These are phyloP conservation scores for Parauchenoglanis punctatus DNA, from an alignment of 2,797 vertebrate genomes.

Conservation along the genomic window DNA sequence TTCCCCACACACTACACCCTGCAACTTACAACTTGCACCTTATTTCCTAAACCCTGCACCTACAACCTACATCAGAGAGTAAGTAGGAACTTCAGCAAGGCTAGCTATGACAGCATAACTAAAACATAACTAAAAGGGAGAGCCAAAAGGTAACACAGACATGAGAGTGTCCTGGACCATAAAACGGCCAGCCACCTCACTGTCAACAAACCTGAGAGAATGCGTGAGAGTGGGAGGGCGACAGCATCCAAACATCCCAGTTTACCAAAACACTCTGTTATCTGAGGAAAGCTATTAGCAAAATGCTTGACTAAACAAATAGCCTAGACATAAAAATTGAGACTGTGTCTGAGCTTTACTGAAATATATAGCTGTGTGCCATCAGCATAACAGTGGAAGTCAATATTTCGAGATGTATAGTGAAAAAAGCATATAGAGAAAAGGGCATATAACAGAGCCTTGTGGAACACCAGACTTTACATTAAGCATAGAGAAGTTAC, in stretches of 20 bases:
- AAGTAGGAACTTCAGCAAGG: too few relatives aligned
- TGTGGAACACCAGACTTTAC: background rate
- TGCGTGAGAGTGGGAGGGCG: background rate
- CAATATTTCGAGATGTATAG: background rate
- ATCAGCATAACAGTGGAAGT: background rate
- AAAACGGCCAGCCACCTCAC: too few relatives aligned
- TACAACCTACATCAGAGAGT: background rate
- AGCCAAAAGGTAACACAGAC: too few relatives aligned
- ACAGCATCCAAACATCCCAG: background rate
- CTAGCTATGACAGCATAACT: background rate
- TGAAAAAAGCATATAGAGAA: background rate
- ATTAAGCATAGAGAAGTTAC: background rate
- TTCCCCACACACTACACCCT: background rate
- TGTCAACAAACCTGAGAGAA: background rate
- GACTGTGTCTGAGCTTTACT: background rate
- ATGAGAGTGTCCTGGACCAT: too few relatives aligned
- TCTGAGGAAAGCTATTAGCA: background rate
- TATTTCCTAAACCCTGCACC: too few relatives aligned
- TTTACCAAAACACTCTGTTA: background rate
- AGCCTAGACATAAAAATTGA: background rate
- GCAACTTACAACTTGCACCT: background rate
- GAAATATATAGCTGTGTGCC: too few relatives aligned
- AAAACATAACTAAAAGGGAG: too few relatives aligned
- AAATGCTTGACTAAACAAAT: background rate
- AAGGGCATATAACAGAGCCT: background rate